Percentiles rank a stretch among this genome's conserved stretches.
Conservation (phyloP, 1,140 invertebrate genomes). For the Zaprionus davidi region DNA sequence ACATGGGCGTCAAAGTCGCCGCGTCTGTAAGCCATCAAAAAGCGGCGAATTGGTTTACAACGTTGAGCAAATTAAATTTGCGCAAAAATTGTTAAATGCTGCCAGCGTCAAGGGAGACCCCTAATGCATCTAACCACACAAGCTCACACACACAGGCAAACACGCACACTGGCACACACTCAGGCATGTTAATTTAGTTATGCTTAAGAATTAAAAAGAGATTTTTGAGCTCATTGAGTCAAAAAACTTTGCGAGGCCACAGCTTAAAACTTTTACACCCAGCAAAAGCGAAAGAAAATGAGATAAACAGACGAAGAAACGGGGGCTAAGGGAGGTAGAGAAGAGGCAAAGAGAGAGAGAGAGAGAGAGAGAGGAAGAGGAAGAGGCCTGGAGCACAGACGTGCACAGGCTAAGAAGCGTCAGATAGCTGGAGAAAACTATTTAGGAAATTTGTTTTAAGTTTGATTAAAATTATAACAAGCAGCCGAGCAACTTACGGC, state of each 20-base stretch:
- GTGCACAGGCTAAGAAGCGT: neutral
- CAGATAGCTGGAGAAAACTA: conserved; percentile 44
- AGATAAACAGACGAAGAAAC: neutral
- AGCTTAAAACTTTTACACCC: conserved; percentile 51
- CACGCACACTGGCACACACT: conserved; percentile 29
- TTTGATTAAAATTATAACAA: conserved; percentile 64
- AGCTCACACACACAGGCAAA: conserved; percentile 10
- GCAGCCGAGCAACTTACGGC: conserved; percentile 29
- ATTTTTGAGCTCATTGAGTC: conserved; percentile 77
- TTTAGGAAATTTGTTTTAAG: conserved; percentile 61
- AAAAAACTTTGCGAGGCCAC: conserved; percentile 61
- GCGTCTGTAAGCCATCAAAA: conserved; percentile 29
- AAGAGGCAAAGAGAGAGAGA: neutral
- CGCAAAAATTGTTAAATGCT: conserved; percentile 61
- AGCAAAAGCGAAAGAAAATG: conserved; percentile 8
- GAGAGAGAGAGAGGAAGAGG: neutral
- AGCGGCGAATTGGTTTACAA: conserved; percentile 48
- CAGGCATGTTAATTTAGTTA: conserved; percentile 77
- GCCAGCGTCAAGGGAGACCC: conserved; percentile 9
- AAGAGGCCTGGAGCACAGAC: neutral
- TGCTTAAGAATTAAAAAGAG: conserved; percentile 78
- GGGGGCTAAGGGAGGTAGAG: neutral
- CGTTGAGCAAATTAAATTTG: conserved; percentile 61
- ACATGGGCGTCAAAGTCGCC: conserved; percentile 16
- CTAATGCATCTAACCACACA: conserved; percentile 22